Evolutionary conservation across 1,140 invertebrate species (phyloP).

Genomic region (Tetraneura akinire): DNA sequence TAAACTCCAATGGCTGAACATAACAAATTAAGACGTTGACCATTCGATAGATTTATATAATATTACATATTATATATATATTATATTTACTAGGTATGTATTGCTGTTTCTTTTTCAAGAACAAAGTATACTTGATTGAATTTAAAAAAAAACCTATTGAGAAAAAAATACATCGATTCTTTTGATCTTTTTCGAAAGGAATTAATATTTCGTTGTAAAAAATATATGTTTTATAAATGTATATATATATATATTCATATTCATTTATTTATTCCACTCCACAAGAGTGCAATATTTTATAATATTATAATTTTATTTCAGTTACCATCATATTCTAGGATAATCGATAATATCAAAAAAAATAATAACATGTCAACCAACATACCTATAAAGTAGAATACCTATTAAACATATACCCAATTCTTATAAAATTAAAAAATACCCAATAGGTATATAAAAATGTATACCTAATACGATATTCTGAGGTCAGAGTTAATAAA

Average conservation of each 20-base stretch:
- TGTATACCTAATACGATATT: too few species aligned
- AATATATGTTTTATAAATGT: too few species aligned
- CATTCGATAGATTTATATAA: neutral
- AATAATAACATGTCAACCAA: too few species aligned
- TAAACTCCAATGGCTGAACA: neutral
- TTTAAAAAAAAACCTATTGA: slow-evolving; percentile 16
- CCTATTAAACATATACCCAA: too few species aligned
- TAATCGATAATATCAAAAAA: too few species aligned
- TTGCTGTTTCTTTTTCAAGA: slow-evolving; percentile 5
- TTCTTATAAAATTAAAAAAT: too few species aligned
- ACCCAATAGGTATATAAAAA: too few species aligned
- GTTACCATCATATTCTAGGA: too few species aligned
- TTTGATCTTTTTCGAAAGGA: neutral
- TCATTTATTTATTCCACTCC: neutral
- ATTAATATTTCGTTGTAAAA: neutral
- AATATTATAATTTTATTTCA: too few species aligned
- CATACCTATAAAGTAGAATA: too few species aligned
- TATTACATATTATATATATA: neutral
- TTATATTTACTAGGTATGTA: neutral
- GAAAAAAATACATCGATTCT: neutral
- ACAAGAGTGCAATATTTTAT: neutral
- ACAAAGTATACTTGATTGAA: slow-evolving; percentile 17
- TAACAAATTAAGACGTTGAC: slow-evolving; percentile 30
- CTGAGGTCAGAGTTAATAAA: too few species aligned
- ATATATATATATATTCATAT: neutral